A percentile compares a stretch with the other conserved stretches of the same genome.
Conservation (phyloP, 2,888 invertebrate species). For the Mythimna impura region DNA sequence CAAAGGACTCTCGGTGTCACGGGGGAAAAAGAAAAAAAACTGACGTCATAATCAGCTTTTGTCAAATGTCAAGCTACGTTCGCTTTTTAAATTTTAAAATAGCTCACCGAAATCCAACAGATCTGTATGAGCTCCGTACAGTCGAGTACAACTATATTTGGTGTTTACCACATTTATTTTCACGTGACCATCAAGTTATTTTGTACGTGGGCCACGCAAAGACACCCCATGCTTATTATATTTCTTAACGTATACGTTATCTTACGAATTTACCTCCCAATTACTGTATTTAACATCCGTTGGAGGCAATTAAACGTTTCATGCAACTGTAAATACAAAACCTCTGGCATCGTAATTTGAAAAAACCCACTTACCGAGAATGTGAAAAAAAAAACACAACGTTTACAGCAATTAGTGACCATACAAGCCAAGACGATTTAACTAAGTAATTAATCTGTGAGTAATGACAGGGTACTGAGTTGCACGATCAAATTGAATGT, state of each 20-base stretch:
- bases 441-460: constrained; percentile 81
- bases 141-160: constrained; percentile 52
- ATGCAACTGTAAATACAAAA: constrained; percentile 88
- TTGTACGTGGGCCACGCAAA: constrained; percentile 51
- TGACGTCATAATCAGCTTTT: constrained; percentile 91
- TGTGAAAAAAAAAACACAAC: constrained; percentile 83
- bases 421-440: constrained; percentile 83
- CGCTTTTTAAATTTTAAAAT: constrained; percentile 86
- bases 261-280: constrained; percentile 84
- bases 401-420: constrained; percentile 87
- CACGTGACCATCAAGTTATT: constrained; percentile 17
- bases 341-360: constrained; percentile 82
- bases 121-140: constrained; percentile 65
- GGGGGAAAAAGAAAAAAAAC: constrained; percentile 81
- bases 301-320: constrained; percentile 86
- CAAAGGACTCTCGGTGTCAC: constrained; percentile 83
- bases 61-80: constrained; percentile 87
- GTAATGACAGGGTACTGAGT: constrained; percentile 73
- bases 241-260: constrained; percentile 78
- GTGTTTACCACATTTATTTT: constrained; percentile 18
- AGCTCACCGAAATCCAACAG: constrained; percentile 80
- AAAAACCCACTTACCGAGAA: constrained; percentile 86
- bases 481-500: constrained; percentile 73
- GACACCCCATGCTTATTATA: constrained; percentile 62
- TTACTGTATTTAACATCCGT: constrained; percentile 87